phyloP scores from a whole-genome alignment of 2,888 invertebrate species.

The Nomada ruficornis region DNA sequence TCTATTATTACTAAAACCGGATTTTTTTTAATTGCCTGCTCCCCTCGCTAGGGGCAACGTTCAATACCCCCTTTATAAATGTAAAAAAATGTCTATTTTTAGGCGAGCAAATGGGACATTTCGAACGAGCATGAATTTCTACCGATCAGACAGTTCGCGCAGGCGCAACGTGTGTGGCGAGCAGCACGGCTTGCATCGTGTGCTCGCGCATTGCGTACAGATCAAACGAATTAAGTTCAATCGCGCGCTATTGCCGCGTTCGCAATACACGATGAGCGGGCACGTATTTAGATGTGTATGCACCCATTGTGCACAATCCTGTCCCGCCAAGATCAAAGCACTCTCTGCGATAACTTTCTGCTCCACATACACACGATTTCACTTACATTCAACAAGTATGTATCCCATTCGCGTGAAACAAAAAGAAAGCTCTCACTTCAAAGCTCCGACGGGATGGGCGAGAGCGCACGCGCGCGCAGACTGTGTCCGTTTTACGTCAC shows the following conservation, averaged over 20 bases:
- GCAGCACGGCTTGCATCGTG: not conserved
- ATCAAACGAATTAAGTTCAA: not conserved
- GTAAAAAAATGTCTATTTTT: not conserved
- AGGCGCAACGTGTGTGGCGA: no score
- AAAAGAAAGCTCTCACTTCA: not conserved
- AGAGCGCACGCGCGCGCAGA: not conserved
- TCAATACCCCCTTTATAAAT: no score
- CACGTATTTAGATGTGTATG: no score
- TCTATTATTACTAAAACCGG: no score
- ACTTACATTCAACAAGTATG: conserved; percentile 60
- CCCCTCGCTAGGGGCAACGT: no score
- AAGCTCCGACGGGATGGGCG: not conserved
- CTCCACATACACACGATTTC: conserved; percentile 9
- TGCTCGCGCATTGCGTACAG: not conserved
- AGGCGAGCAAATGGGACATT: not conserved
- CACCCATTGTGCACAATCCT: no score
- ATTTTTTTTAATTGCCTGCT: no score
- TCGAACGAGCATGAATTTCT: not conserved
- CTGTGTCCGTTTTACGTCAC: conserved; percentile 11
- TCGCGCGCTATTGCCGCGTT: not conserved
- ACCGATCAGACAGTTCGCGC: conserved; percentile 4
- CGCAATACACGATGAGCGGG: not conserved
- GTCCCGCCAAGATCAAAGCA: not conserved
- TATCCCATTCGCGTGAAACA: conserved; percentile 43
- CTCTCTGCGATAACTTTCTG: not conserved